phyloP scores from a whole-genome alignment of 2,888 invertebrate genomes.

The Parnassius mnemosyne region DNA sequence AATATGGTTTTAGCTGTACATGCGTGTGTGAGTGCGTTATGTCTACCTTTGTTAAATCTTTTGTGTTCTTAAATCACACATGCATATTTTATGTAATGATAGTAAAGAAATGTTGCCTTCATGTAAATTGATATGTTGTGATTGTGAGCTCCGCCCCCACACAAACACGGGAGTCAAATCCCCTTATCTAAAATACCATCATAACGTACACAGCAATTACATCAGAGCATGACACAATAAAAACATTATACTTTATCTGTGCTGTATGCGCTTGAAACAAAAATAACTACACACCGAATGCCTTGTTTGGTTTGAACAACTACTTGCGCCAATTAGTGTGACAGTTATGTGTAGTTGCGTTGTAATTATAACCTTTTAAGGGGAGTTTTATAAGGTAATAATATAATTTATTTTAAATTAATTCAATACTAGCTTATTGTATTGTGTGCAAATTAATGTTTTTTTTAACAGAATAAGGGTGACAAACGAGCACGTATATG shows the following conservation, averaged over 20 bases:
- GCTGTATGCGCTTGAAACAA: conserved; percentile 15
- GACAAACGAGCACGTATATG: too few relatives aligned
- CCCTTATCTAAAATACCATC: conserved; percentile 2
- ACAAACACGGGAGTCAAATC: neutral
- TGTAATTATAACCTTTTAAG: neutral
- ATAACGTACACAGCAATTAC: neutral
- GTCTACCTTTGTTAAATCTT: too few relatives aligned
- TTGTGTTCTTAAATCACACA: too few relatives aligned
- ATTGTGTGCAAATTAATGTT: too few relatives aligned
- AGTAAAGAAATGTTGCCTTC: neutral
- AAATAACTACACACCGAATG: neutral
- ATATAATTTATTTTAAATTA: too few relatives aligned
- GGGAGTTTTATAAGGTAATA: neutral
- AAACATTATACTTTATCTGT: conserved; percentile 1
- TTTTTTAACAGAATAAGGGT: too few relatives aligned
- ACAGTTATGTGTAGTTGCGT: neutral
- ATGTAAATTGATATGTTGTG: neutral
- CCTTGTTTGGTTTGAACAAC: conserved; percentile 4
- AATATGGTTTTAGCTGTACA: too few relatives aligned
- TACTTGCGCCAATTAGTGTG: neutral
- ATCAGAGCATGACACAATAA: conserved; percentile 9
- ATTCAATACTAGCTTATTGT: too few relatives aligned
- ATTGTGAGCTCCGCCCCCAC: too few relatives aligned
- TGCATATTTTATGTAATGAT: too few relatives aligned
- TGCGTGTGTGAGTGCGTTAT: too few relatives aligned